These are phyloP conservation scores for Cyclargus thomasi DNA, from an alignment of 1,140 invertebrate species.

Conservation along the genomic window DNA sequence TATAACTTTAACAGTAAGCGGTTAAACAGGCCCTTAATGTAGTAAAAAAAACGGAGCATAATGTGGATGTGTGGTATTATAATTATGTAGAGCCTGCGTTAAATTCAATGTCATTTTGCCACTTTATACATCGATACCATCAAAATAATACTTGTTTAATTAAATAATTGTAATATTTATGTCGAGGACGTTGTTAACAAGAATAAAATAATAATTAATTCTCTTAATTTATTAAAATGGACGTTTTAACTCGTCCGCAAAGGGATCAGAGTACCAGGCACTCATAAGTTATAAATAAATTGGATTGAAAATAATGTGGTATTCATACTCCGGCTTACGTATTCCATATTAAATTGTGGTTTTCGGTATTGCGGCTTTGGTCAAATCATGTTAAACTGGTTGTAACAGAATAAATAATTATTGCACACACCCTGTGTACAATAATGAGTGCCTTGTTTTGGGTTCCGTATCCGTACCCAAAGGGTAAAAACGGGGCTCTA, in stretches of 20 bases:
- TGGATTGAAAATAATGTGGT: constrained; percentile 1
- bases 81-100: too few relatives aligned
- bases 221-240: constrained; percentile 14
- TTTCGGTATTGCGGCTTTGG: neutral
- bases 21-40: too few relatives aligned
- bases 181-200: constrained; percentile 8
- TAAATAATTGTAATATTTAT: neutral
- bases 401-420: too few relatives aligned
- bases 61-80: too few relatives aligned
- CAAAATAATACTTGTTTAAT: neutral
- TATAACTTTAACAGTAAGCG: too few relatives aligned
- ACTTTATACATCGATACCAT: neutral
- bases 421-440: too few relatives aligned
- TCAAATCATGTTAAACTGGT: too few relatives aligned
- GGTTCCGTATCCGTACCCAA: too few relatives aligned
- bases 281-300: constrained; percentile 1
- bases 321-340: neutral
- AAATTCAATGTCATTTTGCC: neutral
- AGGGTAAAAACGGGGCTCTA: too few relatives aligned
- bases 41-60: too few relatives aligned
- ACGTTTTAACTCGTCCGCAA: constrained; percentile 7
- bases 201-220: constrained; percentile 22
- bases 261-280: constrained; percentile 12
- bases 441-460: too few relatives aligned
- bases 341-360: neutral